Percentiles rank a stretch among this genome's conserved stretches.
Evolutionary conservation across 2,797 vertebrate genomes (phyloP).

Genomic region (Hoplostethus mediterraneus): DNA sequence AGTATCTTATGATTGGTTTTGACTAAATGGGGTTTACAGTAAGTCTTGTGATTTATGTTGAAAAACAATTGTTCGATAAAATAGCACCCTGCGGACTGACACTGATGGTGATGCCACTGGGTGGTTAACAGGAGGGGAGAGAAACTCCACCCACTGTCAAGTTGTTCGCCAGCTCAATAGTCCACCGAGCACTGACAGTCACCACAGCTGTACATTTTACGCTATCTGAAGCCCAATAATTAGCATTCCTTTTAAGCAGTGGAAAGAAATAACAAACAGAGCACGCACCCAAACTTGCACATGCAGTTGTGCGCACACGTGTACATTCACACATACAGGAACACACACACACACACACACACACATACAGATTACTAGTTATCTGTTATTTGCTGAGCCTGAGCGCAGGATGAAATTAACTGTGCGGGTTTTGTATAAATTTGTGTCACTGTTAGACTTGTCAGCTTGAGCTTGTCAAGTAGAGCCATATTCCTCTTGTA

Average conservation of each 20-base stretch:
- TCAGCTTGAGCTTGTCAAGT: slow-evolving; percentile 87
- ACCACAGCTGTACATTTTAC: slow-evolving; percentile 90
- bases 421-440: slow-evolving; percentile 85
- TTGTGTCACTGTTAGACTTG: slow-evolving; percentile 88
- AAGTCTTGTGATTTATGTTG: slow-evolving; percentile 36
- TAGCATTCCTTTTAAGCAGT: slow-evolving; percentile 84
- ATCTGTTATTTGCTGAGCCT: slow-evolving; percentile 66
- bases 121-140: slow-evolving; percentile 63
- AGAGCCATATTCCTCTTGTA: slow-evolving; percentile 80
- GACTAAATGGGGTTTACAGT: not conserved
- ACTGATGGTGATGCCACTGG: slow-evolving; percentile 60
- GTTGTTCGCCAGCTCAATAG: slow-evolving; percentile 87
- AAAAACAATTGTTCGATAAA: slow-evolving; percentile 4
- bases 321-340: slow-evolving; percentile 13
- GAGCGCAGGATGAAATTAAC: slow-evolving; percentile 79
- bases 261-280: slow-evolving; percentile 53
- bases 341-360: slow-evolving; percentile 49
- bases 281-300: slow-evolving; percentile 41
- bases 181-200: slow-evolving; percentile 87
- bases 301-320: slow-evolving; percentile 31
- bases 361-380: not conserved
- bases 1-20: slow-evolving; percentile 21
- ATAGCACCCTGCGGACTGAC: slow-evolving; percentile 67
- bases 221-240: slow-evolving; percentile 93
- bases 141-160: slow-evolving; percentile 87